phyloP scores from a whole-genome alignment of 1,140 invertebrate species.

The Aphelinus atriplicis region DNA sequence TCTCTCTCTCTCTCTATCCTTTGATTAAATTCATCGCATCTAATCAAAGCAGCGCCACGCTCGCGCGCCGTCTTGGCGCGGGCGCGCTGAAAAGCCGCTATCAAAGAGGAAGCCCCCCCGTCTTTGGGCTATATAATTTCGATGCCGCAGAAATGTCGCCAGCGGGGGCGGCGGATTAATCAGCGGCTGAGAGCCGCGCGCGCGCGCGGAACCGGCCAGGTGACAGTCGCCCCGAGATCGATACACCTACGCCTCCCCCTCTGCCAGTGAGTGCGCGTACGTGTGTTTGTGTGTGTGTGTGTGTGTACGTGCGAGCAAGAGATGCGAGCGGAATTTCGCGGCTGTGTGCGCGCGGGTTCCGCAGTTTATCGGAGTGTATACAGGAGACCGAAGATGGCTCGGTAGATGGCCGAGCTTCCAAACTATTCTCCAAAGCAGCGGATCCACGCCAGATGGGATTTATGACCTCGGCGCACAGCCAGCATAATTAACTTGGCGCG shows the following conservation, averaged over 20 bases:
- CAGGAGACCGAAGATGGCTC: too few species aligned
- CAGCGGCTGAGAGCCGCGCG: neutral
- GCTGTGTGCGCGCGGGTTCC: too few species aligned
- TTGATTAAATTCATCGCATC: constrained; percentile 35
- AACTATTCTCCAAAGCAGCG: too few species aligned
- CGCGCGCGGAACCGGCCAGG: constrained; percentile 7
- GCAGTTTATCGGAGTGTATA: too few species aligned
- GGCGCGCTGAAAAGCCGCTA: constrained; percentile 7
- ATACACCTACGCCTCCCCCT: neutral
- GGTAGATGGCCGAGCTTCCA: too few species aligned
- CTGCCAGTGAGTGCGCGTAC: neutral
- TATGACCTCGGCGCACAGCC: too few species aligned
- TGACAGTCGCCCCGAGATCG: constrained; percentile 18
- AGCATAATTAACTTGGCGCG: too few species aligned
- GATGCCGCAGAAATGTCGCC: constrained; percentile 20
- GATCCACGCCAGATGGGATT: too few species aligned
- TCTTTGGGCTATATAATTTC: constrained; percentile 18
- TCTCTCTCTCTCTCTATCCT: neutral
- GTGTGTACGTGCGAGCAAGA: neutral
- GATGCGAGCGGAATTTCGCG: constrained; percentile 6
- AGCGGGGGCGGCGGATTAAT: constrained; percentile 7
- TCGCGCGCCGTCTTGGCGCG: neutral
- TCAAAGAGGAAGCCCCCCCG: constrained; percentile 16
- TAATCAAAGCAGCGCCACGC: constrained; percentile 26
- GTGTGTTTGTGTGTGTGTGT: neutral